A percentile compares a stretch with the other conserved stretches of the same genome.
Conservation (phyloP, 1,140 invertebrate species). For the Diachasma alloeum region DNA sequence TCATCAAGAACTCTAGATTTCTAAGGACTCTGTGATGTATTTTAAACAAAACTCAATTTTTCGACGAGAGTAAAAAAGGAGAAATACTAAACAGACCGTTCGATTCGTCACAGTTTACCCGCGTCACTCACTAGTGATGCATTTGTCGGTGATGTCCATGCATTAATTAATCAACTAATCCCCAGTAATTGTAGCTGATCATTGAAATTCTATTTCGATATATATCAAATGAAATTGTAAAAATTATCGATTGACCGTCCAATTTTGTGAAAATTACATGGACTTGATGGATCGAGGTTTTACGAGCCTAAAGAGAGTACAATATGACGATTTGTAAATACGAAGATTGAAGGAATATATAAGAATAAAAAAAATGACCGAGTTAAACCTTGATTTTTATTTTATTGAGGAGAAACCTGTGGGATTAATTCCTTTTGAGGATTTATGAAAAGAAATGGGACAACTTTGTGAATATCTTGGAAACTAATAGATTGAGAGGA, state of each 20-base stretch:
- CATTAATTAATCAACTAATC: not conserved
- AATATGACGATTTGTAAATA: constrained; percentile 44
- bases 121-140: not conserved
- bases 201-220: not conserved
- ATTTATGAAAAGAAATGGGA: too few species aligned
- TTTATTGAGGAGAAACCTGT: too few species aligned
- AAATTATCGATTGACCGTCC: constrained; percentile 42
- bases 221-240: not conserved
- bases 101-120: not conserved
- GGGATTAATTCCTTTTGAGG: too few species aligned
- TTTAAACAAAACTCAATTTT: not conserved
- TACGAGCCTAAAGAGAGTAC: constrained; percentile 30
- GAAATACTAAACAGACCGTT: not conserved
- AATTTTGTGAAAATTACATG: constrained; percentile 30
- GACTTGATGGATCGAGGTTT: constrained; percentile 38
- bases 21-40: constrained; percentile 7
- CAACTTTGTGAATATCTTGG: too few species aligned
- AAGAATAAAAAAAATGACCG: constrained; percentile 11
- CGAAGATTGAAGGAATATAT: constrained; percentile 11
- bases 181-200: not conserved
- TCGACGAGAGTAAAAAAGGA: not conserved
- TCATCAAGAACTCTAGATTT: not conserved
- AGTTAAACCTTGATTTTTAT: not conserved
- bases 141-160: not conserved
- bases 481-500: too few species aligned